Evolutionary conservation across 2,888 invertebrate genomes (phyloP), one percentile per base, ranked within the genome.

Genomic region (Orthosia cruda): DNA sequence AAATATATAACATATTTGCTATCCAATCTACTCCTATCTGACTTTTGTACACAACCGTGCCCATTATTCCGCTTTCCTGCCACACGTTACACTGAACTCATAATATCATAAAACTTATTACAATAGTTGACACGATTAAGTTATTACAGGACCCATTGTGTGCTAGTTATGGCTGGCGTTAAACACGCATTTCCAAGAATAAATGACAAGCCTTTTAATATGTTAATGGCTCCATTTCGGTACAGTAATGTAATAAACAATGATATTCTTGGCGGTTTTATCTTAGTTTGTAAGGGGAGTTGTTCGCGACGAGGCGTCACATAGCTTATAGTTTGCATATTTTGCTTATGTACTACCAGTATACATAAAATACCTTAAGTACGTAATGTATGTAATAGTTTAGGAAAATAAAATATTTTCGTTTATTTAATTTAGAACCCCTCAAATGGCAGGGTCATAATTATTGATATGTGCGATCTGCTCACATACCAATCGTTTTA

Each of bases 201-300:
- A 81, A 77, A 84, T 77, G 83, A 85, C 78, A 80, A 67, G 78
- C 72, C 87, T 85, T 87, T 85, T 83, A 83, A 80, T 83, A 85
- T 80, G 83, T 71, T 78, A 83, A 85, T 87, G 77, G 77, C 59
- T 61, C 57, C 80, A 83, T 86, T 85, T 73, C 13, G 55, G 67
- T 62, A 59, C 50, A 59, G 74, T 71, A 75, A 77, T 68, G 69
- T 84, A 65, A 65, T 74, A 72, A 23, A 32, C 20, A 83, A 62
- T 71, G 59, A 61, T 80, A 80, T 80, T 54, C 59, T 55, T 71
- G 59, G 72, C 40, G 11, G 26, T n/a, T 71, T 79, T 71, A 79
- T 54, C 49, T 75, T 50, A 3, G 20, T 49, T 55, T 26, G 40
- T 54, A 9, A 32, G 23, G 20, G 23, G 45, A 15, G 2, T 16